Conservation (phyloP, 2,888 invertebrate species). For the Drosophila meridiana region DNA sequence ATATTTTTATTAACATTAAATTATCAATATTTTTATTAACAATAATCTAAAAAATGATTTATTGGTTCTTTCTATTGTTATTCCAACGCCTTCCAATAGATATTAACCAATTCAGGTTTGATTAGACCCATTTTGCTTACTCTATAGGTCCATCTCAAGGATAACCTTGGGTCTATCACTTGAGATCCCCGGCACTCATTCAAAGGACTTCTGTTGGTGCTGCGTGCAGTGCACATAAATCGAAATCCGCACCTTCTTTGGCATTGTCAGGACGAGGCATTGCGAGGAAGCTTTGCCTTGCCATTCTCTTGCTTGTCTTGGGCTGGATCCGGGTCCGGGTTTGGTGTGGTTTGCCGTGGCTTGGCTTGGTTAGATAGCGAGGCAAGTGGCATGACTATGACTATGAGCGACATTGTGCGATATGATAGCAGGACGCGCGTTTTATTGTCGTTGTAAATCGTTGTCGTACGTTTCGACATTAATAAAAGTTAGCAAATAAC, state of each 20-base stretch:
- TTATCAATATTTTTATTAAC: too few species aligned
- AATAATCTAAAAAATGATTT: too few species aligned
- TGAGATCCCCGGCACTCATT: slow-evolving; percentile 3
- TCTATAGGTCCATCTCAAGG: background rate
- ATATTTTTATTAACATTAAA: too few species aligned
- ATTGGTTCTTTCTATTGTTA: too few species aligned
- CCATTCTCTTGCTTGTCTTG: slow-evolving; percentile 31
- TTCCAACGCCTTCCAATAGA: too few species aligned
- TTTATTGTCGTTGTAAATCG: slow-evolving; percentile 81
- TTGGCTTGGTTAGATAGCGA: slow-evolving; percentile 73
- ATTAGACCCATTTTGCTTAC: accelerated
- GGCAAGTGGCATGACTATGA: slow-evolving; percentile 72
- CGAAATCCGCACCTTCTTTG: slow-evolving; percentile 80
- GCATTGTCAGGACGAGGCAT: slow-evolving; percentile 69
- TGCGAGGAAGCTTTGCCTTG: slow-evolving; percentile 53
- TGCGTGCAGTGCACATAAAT: slow-evolving; percentile 80
- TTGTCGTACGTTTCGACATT: slow-evolving; percentile 80
- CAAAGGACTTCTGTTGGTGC: slow-evolving; percentile 49
- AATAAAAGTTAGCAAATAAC: slow-evolving; percentile 81
- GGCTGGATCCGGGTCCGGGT: slow-evolving; percentile 17
- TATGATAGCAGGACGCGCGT: slow-evolving; percentile 79
- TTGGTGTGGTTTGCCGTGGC: slow-evolving; percentile 14
- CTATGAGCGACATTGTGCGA: slow-evolving; percentile 80
- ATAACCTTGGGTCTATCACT: slow-evolving; percentile 15
- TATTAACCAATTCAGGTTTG: background rate